These are phyloP conservation scores for Scaptomyza polygonia DNA, from an alignment of 2,888 invertebrate species.

Conservation along the genomic window DNA sequence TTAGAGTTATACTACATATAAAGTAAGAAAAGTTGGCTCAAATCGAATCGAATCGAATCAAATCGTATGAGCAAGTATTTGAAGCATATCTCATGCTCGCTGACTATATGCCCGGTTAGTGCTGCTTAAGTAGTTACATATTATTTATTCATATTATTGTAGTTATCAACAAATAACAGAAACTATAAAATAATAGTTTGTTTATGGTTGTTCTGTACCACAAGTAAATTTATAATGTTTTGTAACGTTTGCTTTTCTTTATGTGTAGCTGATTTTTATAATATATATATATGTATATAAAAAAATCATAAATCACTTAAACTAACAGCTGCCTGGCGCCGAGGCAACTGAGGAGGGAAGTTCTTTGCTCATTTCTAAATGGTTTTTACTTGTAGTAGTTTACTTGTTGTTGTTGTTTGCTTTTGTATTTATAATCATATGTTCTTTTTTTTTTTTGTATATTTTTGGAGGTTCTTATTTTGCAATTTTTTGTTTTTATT, in stretches of 20 bases:
- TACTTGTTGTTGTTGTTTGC: conserved; percentile 31
- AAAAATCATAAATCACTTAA: conserved; percentile 75
- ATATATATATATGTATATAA: conserved; percentile 35
- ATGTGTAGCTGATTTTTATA: conserved; percentile 19
- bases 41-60: conserved; percentile 10
- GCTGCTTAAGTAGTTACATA: conserved; percentile 21
- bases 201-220: conserved; percentile 27
- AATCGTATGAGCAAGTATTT: conserved; percentile 13
- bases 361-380: conserved; percentile 76
- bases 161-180: conserved; percentile 68
- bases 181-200: conserved; percentile 62
- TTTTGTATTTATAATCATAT: conserved; percentile 12
- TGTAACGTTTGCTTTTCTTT: conserved; percentile 7
- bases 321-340: conserved; percentile 69
- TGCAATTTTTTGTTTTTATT: conserved; percentile 33
- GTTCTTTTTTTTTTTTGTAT: conserved; percentile 6
- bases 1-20: conserved; percentile 9
- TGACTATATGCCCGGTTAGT: conserved; percentile 23
- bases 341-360: conserved; percentile 77
- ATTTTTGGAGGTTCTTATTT: conserved; percentile 24
- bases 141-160: conserved; percentile 15
- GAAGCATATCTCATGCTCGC: conserved; percentile 25
- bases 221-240: conserved; percentile 27
- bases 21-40: conserved; percentile 26
- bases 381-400: conserved; percentile 47